Evolutionary conservation across 2,113 vertebrate genomes (phyloP).

Genomic region (Trogon surrucura): DNA sequence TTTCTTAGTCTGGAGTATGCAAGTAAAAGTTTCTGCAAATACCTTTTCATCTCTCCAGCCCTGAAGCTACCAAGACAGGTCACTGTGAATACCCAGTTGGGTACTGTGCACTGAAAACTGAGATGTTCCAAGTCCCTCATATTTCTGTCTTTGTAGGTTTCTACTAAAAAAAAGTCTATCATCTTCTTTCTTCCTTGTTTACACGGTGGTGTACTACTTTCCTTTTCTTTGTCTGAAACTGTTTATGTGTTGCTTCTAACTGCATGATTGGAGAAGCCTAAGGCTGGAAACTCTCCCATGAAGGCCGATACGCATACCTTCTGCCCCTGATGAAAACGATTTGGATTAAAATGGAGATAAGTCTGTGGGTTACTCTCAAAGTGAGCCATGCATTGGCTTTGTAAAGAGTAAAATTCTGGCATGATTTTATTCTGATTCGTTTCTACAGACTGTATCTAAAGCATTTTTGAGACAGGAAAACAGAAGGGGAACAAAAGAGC

Average conservation of each 20-base stretch:
- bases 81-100: slow-evolving; percentile 27
- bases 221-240: neutral
- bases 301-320: neutral
- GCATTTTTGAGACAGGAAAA: neutral
- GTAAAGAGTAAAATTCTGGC: neutral
- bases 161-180: neutral
- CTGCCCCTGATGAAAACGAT: neutral
- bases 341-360: neutral
- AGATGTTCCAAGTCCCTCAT: neutral
- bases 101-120: neutral
- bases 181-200: neutral
- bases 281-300: neutral
- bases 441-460: neutral
- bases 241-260: neutral
- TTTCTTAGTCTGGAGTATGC: slow-evolving; percentile 69
- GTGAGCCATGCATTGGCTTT: neutral
- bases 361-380: neutral
- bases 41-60: slow-evolving; percentile 63
- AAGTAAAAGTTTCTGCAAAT: slow-evolving; percentile 61
- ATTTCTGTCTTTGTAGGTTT: neutral
- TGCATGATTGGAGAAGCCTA: slow-evolving; percentile 3
- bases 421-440: neutral
- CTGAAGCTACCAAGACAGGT: slow-evolving; percentile 61
- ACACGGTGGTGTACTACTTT: neutral
- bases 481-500: neutral